Base-by-base conservation (phyloP, 2,113 vertebrate species). In the Turdus rufiventris region DNA sequence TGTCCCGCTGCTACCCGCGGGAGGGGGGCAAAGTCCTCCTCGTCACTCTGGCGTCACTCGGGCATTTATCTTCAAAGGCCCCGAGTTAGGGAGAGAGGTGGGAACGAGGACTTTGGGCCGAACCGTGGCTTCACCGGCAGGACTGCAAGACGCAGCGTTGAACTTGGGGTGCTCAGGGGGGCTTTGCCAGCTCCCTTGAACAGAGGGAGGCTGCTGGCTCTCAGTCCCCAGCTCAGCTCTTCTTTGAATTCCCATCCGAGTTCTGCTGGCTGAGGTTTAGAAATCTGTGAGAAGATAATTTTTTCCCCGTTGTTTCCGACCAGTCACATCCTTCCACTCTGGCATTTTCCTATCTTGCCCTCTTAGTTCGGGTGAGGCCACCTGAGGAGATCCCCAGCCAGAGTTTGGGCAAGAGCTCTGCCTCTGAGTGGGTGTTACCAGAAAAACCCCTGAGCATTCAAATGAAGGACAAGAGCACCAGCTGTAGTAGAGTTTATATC, bases 81-180 rank as follows among this genome's bases (percentile, higher is more conserved):
- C 25, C 4, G 47, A 6, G 1, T 57, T 28, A 40, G 3, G 2
- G 73, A 84, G 73, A 21, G 74, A 60, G 90, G 28, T 78, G 77
- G 70, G 40, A 91, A 25, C 0, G 25, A 72, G 87, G 93, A 96
- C 94, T 94, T 96, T 89, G 89, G 77, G 87, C 77, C 60, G 87
- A 48, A 10, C 10, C 1, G 2, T 33, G 70, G 61, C 79, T 62
- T 40, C 53, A 0, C 18, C 26, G 6, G 42, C 76, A n/a, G 62
- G 24, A 17, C 36, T 65, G 14, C 68, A 54, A 3, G 54, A 33
- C 0, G 2, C 31, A 5, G 20, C 1, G 0, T 0, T 71, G 76
- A 38, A 12, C 51, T 13, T 2, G 36, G 7, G 70, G 14, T 15
- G 53, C 10, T 57, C 54, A 6, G 40, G 12, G 12, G 1, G 7